Percentiles rank a stretch among this genome's conserved stretches.
These are phyloP conservation scores for Drosophila neocordata DNA, from an alignment of 1,140 invertebrate species.

Conservation along the genomic window DNA sequence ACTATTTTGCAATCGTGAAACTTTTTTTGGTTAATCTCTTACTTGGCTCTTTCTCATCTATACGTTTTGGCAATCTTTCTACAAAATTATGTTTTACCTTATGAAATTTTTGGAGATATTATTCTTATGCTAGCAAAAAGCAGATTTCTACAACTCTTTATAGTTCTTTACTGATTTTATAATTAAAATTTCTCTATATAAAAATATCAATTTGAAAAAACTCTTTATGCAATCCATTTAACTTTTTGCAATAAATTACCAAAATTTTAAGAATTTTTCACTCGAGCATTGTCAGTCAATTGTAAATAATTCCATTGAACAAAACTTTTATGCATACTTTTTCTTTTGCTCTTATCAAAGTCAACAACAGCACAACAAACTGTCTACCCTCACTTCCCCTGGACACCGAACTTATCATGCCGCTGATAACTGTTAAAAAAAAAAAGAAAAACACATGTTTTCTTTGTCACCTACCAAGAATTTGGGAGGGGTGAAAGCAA, in stretches of 20 bases:
- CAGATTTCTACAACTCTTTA: too few relatives aligned
- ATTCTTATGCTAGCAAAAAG: too few relatives aligned
- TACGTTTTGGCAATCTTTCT: too few relatives aligned
- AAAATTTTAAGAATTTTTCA: neutral
- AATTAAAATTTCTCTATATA: too few relatives aligned
- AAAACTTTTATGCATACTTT: conserved; percentile 13
- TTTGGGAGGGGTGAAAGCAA: conserved; percentile 1
- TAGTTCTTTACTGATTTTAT: too few relatives aligned
- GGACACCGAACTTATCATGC: neutral
- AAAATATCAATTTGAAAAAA: too few relatives aligned
- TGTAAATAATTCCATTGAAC: neutral
- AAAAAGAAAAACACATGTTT: conserved; percentile 22
- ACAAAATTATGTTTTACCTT: too few relatives aligned
- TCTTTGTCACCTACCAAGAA: conserved; percentile 11
- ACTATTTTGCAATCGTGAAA: too few relatives aligned
- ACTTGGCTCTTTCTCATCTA: too few relatives aligned
- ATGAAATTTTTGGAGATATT: too few relatives aligned
- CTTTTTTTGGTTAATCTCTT: too few relatives aligned
- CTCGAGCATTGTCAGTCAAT: neutral
- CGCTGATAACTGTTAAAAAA: conserved; percentile 31
- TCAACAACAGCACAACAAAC: neutral
- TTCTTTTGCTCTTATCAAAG: conserved; percentile 3
- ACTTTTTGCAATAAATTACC: neutral
- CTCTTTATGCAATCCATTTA: too few relatives aligned
- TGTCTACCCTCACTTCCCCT: neutral